Evolutionary conservation across 2,797 vertebrate genomes (phyloP).

Genomic region (Sparus aurata): DNA sequence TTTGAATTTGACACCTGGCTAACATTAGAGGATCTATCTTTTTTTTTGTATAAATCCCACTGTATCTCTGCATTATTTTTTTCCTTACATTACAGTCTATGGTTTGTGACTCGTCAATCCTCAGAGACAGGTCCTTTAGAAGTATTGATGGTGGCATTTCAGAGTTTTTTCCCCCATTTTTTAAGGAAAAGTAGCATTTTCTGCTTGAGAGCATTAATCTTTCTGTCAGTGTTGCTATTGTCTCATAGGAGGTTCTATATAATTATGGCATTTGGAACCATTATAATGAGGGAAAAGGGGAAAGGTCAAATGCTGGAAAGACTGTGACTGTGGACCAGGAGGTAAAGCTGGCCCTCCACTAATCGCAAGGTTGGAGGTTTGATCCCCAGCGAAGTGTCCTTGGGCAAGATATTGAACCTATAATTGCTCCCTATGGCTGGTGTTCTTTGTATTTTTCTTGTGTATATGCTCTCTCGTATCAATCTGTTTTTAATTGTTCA

Average conservation of each 20-base stretch:
- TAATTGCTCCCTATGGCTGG: not conserved
- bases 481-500: conserved; percentile 5
- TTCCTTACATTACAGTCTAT: conserved; percentile 1
- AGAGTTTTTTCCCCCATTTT: not conserved
- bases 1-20: conserved; percentile 54
- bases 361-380: not conserved
- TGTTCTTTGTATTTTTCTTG: not conserved
- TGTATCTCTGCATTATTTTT: conserved; percentile 8
- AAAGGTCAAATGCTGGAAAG: conserved; percentile 24
- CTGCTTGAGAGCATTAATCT: conserved; percentile 20
- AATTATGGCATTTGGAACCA: conserved; percentile 28
- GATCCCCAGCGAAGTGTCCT: too few relatives aligned
- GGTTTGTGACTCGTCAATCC: conserved; percentile 24
- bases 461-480: not conserved
- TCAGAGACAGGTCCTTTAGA: conserved; percentile 17
- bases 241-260: conserved; percentile 13
- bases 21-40: conserved; percentile 40
- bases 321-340: not conserved
- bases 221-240: conserved; percentile 17
- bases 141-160: conserved; percentile 27
- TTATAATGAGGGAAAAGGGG: conserved; percentile 33
- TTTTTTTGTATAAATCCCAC: not conserved
- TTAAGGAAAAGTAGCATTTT: conserved; percentile 9
- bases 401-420: too few relatives aligned
- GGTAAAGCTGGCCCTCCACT: too few relatives aligned